Conservation (phyloP, 2,888 invertebrate genomes). For the Anticlea derivata region DNA sequence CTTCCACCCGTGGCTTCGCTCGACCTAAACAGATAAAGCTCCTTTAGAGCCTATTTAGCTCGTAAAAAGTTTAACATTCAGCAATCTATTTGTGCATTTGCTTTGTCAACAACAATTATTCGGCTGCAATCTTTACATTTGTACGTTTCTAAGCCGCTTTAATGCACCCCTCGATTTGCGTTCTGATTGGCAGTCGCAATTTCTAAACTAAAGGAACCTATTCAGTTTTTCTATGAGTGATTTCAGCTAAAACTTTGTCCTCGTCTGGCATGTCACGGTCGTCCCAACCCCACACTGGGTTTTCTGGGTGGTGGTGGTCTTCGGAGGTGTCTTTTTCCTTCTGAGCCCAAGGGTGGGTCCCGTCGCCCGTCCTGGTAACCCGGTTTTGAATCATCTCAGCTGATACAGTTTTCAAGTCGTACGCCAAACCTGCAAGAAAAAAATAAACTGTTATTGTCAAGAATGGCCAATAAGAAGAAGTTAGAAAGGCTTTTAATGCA, state of each 20-base stretch:
- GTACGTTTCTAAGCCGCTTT: too few species aligned
- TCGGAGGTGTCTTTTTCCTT: constrained; percentile 57
- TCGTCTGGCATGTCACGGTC: constrained; percentile 89
- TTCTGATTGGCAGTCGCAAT: background rate
- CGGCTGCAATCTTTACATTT: too few species aligned
- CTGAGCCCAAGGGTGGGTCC: constrained; percentile 74
- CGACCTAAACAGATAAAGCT: too few species aligned
- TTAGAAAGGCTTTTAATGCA: too few species aligned
- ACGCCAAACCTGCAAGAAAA: constrained; percentile 87
- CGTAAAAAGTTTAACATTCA: too few species aligned
- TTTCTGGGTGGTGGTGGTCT: constrained; percentile 78
- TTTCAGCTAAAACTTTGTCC: constrained; percentile 83
- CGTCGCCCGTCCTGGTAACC: constrained; percentile 89
- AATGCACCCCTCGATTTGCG: background rate
- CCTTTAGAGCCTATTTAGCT: too few species aligned
- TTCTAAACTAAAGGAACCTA: constrained; percentile 33
- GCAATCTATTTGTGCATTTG: too few species aligned
- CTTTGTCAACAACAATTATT: too few species aligned
- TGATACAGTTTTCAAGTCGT: constrained; percentile 92
- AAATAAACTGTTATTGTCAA: background rate
- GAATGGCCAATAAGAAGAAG: too few species aligned
- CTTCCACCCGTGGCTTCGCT: too few species aligned
- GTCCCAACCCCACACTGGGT: constrained; percentile 92
- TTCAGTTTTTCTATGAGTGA: constrained; percentile 61
- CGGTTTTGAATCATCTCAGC: constrained; percentile 88